Percentiles rank a stretch among this genome's conserved stretches.
Conservation (phyloP, 2,113 vertebrate genomes). For the Accipiter cooperii region DNA sequence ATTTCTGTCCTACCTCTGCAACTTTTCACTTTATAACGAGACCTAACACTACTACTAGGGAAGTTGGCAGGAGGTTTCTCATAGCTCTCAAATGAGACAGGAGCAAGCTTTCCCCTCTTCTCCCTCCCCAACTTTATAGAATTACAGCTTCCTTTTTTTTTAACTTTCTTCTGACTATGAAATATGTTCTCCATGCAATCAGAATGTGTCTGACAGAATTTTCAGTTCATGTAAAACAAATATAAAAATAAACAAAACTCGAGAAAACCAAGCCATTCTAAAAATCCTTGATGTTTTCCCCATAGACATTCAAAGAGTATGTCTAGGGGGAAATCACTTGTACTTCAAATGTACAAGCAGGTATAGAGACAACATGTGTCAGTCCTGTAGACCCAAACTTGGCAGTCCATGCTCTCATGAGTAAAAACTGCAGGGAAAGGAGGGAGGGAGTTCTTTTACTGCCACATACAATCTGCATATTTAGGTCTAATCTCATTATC, state of each 20-base stretch:
- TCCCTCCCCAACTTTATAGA: neutral
- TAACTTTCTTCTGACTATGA: slow-evolving; percentile 3
- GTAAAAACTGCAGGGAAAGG: neutral
- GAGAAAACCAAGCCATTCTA: slow-evolving; percentile 41
- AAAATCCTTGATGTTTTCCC: slow-evolving; percentile 59
- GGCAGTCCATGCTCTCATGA: neutral
- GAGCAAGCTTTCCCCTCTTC: neutral
- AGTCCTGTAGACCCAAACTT: neutral
- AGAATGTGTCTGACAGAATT: slow-evolving; percentile 46
- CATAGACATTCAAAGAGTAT: slow-evolving; percentile 39
- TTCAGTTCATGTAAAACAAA: slow-evolving; percentile 53
- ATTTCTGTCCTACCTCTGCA: neutral
- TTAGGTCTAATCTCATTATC: neutral
- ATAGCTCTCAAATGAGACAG: neutral
- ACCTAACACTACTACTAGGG: neutral
- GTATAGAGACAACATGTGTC: slow-evolving; percentile 21
- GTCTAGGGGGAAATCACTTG: slow-evolving; percentile 46
- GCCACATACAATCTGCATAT: neutral
- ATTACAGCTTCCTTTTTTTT: neutral
- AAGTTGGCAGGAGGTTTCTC: slow-evolving; percentile 5
- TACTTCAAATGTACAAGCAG: slow-evolving; percentile 29
- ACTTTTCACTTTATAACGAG: neutral
- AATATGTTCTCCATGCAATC: neutral
- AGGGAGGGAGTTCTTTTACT: neutral
- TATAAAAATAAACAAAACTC: slow-evolving; percentile 42